Percentiles rank a stretch among this genome's conserved stretches.
Evolutionary conservation across 2,888 invertebrate genomes (phyloP).

Genomic region (Luperina nickerlii): DNA sequence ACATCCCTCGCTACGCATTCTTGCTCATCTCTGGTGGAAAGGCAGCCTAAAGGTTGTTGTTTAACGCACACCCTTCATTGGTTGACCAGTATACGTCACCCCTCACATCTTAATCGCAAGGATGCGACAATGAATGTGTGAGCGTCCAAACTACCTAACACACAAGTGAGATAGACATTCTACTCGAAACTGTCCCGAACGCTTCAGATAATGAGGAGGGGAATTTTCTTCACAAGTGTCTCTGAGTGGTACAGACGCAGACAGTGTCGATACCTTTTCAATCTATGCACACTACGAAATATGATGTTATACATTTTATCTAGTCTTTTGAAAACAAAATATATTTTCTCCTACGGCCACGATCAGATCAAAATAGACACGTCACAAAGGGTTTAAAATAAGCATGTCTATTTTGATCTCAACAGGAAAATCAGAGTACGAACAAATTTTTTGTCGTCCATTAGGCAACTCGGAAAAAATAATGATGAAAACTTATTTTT

Average conservation of each 20-base stretch:
- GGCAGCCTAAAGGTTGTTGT: too few relatives aligned
- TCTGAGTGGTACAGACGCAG: constrained; percentile 11
- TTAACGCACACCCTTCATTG: background rate
- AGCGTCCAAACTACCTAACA: background rate
- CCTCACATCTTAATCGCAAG: constrained; percentile 29
- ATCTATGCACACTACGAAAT: background rate
- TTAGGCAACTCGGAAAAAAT: background rate
- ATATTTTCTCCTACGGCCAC: background rate
- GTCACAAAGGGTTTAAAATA: background rate
- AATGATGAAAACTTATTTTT: background rate
- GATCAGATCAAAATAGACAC: background rate
- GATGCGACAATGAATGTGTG: constrained; percentile 22
- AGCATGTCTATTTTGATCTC: too few relatives aligned
- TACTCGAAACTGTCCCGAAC: constrained; percentile 25
- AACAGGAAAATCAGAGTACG: background rate
- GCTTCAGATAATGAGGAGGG: constrained; percentile 44
- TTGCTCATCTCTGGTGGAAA: too few relatives aligned
- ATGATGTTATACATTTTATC: background rate
- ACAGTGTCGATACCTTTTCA: background rate
- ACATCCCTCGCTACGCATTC: too few relatives aligned
- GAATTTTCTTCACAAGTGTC: constrained; percentile 45
- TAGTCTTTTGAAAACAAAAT: background rate
- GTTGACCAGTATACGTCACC: constrained; percentile 18
- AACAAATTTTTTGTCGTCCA: too few relatives aligned
- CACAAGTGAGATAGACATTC: constrained; percentile 25